Base-by-base conservation (phyloP, 2,113 vertebrate genomes). In the Odocoileus hemionus region DNA sequence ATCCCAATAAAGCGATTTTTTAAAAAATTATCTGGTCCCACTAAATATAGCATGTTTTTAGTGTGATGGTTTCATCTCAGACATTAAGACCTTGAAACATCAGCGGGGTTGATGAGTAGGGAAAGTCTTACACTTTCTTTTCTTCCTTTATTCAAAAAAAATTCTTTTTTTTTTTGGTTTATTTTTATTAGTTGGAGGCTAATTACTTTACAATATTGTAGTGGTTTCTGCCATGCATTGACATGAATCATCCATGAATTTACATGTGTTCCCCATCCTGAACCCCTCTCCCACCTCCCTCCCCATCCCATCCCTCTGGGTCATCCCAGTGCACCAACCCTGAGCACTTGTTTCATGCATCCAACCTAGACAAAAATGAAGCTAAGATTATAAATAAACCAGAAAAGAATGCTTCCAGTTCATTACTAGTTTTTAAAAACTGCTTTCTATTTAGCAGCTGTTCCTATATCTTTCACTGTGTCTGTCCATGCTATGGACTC, bases 391-490 rank as follows among this genome's bases (percentile, higher is more conserved):
- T 79, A 57, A 80, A 64, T 36, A 74, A 91, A 13, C 4, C 30
- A 80, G 25, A 93, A 91, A 92, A 86, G 15, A 36, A 85, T 1
- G 7, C 26, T 64, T 9, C 7, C 9, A 50, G 25, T 79, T 93
- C 3, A 2, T 94, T 91, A 52, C 28, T 19, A 57, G 61, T 25
- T 21, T 91, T 97, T 61, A n/a, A 89, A 52, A 86, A 16, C 21
- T n/a, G 78, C 13, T 10, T 4, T 47, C 70, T 91, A 80, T 82
- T 95, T 90, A 86, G 60, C 95, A 98, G 89, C 89, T 96, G 85
- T 61, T 30, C 88, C 47, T 47, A 61, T 74, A 25, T 54, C 8
- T n/a, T 67, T 39, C 91, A 33, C 97, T 85, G 70, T 97, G 57
- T 86, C 64, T 86, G 36, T 23, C n/a, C 17, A 36, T 15, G 33